Percentiles rank a stretch among this genome's conserved stretches.
Evolutionary conservation across 2,888 invertebrate species (phyloP).

Genomic region (Pardosa pseudoannulata): DNA sequence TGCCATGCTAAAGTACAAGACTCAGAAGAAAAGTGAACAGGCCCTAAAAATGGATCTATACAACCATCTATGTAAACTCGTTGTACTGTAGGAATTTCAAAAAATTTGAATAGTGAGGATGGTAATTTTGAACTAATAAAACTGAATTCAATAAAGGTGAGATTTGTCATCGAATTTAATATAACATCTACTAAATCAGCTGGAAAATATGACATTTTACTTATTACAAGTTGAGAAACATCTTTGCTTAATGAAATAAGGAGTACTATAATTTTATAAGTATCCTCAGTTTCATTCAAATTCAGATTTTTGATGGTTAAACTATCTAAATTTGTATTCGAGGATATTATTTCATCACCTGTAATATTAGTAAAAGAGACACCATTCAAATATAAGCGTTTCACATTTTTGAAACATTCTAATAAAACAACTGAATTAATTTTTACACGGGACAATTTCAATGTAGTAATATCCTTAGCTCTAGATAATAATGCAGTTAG

Average conservation of each 20-base stretch:
- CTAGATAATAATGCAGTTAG: constrained; percentile 1
- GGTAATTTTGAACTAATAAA: not conserved
- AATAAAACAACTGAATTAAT: constrained; percentile 15
- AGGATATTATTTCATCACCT: not conserved
- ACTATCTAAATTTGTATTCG: not conserved
- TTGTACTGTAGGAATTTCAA: not conserved
- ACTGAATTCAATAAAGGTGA: constrained; percentile 17
- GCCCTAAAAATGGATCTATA: not conserved
- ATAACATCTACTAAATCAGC: constrained; percentile 1
- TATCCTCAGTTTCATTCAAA: not conserved
- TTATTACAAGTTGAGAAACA: constrained; percentile 12
- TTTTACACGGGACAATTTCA: not conserved
- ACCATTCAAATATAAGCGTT: constrained; percentile 2
- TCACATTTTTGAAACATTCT: constrained; percentile 21
- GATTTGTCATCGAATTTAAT: constrained; percentile 12
- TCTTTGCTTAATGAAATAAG: constrained; percentile 19
- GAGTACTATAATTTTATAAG: constrained; percentile 9
- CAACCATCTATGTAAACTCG: constrained; percentile 4
- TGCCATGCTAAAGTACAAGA: constrained; percentile 28
- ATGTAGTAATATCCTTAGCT: constrained; percentile 1
- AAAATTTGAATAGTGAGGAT: constrained; percentile 9
- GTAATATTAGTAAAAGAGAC: constrained; percentile 25
- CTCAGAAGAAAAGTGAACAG: not conserved
- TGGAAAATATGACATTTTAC: not conserved
- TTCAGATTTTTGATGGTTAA: not conserved